Conservation (phyloP, 2,113 vertebrate genomes). For the Mionectes macconnelli region DNA sequence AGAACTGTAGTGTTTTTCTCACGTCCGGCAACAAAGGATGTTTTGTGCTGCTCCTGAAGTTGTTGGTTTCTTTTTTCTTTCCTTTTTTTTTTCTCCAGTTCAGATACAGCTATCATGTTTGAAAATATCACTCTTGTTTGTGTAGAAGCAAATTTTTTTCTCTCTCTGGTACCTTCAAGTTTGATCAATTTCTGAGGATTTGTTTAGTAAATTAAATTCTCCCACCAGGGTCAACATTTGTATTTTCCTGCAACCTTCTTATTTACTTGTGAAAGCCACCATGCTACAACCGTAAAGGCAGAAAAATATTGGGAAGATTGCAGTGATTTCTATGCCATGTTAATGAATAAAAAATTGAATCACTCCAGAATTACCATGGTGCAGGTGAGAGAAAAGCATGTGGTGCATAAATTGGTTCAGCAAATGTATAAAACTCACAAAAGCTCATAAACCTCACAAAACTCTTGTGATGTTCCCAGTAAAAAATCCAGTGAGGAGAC, state of each 20-base stretch:
- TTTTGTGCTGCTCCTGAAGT: constrained; percentile 83
- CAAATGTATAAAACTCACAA: neutral
- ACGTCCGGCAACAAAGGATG: constrained; percentile 95
- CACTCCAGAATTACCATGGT: neutral
- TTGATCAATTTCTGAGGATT: neutral
- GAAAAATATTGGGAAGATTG: neutral
- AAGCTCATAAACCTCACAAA: neutral
- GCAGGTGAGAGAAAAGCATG: neutral
- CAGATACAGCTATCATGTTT: constrained; percentile 58
- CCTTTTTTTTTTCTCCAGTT: neutral
- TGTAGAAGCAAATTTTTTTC: constrained; percentile 12
- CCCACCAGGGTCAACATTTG: neutral
- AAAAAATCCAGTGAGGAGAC: neutral
- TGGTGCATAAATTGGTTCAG: neutral
- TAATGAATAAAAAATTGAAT: neutral
- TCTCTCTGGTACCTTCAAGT: neutral
- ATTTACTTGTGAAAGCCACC: neutral
- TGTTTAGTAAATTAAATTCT: neutral
- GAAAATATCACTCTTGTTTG: constrained; percentile 54
- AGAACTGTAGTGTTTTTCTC: constrained; percentile 93
- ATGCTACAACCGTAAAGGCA: neutral
- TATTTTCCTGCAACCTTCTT: neutral
- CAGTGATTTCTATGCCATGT: neutral
- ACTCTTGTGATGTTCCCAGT: neutral
- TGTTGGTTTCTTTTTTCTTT: neutral